Conservation (phyloP, 2,113 vertebrate genomes). For the Amphiprion ocellaris region DNA sequence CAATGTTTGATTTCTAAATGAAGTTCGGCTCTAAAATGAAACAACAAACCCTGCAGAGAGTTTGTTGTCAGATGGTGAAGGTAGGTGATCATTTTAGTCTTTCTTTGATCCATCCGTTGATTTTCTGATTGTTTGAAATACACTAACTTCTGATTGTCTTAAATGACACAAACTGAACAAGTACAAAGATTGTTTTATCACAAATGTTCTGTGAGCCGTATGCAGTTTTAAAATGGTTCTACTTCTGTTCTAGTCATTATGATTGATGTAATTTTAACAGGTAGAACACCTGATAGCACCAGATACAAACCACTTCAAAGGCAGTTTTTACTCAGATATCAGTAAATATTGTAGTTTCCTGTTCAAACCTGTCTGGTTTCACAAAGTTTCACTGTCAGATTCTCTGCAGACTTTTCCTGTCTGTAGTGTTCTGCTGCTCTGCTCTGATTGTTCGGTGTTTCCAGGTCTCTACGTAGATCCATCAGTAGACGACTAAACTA, state of each 20-base stretch:
- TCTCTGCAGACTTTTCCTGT: too few species aligned
- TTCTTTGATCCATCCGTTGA: conserved; percentile 1
- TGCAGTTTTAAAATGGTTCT: not conserved
- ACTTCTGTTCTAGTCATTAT: not conserved
- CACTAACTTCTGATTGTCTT: not conserved
- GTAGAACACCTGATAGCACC: too few species aligned
- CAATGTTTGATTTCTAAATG: conserved; percentile 18
- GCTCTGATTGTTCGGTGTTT: too few species aligned
- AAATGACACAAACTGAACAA: not conserved
- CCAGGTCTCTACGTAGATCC: too few species aligned
- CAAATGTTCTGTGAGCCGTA: not conserved
- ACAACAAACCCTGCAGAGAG: conserved; percentile 11
- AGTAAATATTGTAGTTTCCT: not conserved
- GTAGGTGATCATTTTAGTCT: conserved; percentile 72
- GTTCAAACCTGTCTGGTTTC: conserved; percentile 24
- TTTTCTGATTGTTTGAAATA: not conserved
- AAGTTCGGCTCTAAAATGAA: conserved; percentile 6
- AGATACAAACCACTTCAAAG: too few species aligned
- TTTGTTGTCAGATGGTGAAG: conserved; percentile 49
- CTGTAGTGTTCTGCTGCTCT: too few species aligned
- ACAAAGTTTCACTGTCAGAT: not conserved
- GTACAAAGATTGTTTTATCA: not conserved
- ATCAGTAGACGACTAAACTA: too few species aligned
- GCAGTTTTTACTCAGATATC: not conserved
- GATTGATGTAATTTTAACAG: not conserved